Evolutionary conservation across 2,113 vertebrate genomes (phyloP).

Genomic region (Physeter macrocephalus): DNA sequence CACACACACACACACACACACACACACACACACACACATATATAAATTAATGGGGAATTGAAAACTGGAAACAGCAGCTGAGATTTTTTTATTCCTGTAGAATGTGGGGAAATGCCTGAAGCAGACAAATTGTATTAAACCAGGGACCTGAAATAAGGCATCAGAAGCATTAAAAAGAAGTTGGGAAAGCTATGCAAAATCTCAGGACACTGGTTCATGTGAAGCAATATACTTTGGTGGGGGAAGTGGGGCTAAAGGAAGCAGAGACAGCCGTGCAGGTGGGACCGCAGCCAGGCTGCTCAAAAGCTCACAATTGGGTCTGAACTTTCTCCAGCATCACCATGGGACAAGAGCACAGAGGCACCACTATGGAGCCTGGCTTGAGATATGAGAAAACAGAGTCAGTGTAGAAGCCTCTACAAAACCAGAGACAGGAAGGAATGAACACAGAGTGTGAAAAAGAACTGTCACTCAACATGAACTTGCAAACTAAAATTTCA

Average conservation of each 20-base stretch:
- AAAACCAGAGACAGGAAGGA: neutral
- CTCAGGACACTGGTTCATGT: neutral
- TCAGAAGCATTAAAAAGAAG: neutral
- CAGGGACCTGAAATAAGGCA: neutral
- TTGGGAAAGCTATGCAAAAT: neutral
- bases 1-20: accelerated
- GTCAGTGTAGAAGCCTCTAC: neutral
- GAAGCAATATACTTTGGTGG: neutral
- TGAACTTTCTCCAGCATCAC: neutral
- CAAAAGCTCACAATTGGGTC: neutral
- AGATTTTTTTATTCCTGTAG: neutral
- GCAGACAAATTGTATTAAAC: neutral
- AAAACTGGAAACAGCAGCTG: neutral
- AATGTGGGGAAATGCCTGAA: neutral
- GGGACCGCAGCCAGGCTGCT: neutral
- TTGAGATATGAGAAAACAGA: neutral
- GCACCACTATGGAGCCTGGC: neutral
- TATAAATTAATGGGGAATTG: neutral
- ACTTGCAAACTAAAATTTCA: neutral
- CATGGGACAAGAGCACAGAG: neutral
- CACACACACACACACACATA: too few species aligned
- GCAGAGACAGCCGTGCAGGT: neutral
- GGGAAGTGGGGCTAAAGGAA: neutral
- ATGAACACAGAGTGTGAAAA: neutral
- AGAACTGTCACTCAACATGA: neutral